Conservation (phyloP, 2,113 vertebrate species). For the Procapra przewalskii region DNA sequence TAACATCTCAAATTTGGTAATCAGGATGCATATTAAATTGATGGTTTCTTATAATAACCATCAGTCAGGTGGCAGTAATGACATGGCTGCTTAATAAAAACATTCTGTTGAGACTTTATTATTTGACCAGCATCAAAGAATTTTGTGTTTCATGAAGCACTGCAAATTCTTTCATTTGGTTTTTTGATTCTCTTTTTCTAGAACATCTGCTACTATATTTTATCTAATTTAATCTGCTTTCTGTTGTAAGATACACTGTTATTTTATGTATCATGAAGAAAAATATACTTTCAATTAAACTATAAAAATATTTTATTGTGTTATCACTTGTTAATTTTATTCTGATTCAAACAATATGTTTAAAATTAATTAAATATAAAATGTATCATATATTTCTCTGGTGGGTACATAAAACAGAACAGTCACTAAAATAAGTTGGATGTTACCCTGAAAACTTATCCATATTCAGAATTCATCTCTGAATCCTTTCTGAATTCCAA, state of each 20-base stretch:
- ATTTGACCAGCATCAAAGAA: neutral
- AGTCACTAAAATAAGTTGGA: neutral
- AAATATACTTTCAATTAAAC: neutral
- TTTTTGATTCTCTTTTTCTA: constrained; percentile 12
- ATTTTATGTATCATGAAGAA: constrained; percentile 9
- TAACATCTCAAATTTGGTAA: neutral
- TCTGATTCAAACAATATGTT: neutral
- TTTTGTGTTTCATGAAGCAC: neutral
- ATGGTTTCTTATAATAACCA: neutral
- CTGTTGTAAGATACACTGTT: neutral
- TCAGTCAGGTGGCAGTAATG: neutral
- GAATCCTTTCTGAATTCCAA: neutral
- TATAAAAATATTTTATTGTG: neutral
- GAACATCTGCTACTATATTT: neutral
- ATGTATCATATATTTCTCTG: neutral
- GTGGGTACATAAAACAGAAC: neutral
- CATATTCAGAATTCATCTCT: neutral
- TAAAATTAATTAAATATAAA: neutral
- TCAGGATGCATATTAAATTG: neutral
- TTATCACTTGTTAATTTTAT: constrained; percentile 22
- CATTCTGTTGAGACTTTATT: neutral
- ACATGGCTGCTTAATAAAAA: neutral
- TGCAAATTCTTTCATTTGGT: neutral
- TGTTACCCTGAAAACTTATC: neutral
- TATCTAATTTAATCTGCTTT: neutral